Base-by-base conservation (phyloP, 2,113 vertebrate species). In the Tor tambroides region DNA sequence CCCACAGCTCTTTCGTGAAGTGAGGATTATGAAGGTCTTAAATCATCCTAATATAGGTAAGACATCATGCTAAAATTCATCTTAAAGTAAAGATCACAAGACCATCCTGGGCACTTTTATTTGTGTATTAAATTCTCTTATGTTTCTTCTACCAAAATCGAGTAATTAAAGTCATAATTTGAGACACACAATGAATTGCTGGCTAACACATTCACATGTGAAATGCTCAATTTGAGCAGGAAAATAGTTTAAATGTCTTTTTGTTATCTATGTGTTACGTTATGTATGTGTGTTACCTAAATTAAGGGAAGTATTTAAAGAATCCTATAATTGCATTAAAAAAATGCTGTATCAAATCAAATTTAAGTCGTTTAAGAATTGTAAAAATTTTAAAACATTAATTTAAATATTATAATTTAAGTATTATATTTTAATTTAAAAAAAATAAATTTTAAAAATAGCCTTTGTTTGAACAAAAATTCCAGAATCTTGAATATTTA, bases 11-110 rank as follows among this genome's bases (percentile, higher is more conserved):
- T 83, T 87, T 67, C 86, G 86, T 8, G 86, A 87, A 87, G 86
- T 87, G 51, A 83, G 86, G 80, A 83, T 87, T 49, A 87, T 87
- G 86, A 87, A 87, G 80, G 74, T 83, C 41, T 83, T 87, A 49
- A 83, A 67, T 83, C 86, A 87, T 82, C 86, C 86, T 75, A 87
- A 87, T 76, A 87, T 87, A 41, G 86, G 86, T 87, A 87, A 83
- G 81, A 7, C 28, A 51, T 46, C 9, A 12, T 49, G 6, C 41
- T 49, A 8, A 46, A 30, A 41, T 41, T 14, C 1, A 43, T 46
- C 0, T 30, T 19, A 38, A 35, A 38, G 17, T 67, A 67, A 1
- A 21, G 67, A 35, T 71, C 30, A 35, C 2, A 17, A 1, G 15
- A 35, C 15, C 30, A 35, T 35, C 2, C 38, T 11, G 3, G 21